Evolutionary conservation across 2,888 invertebrate genomes (phyloP).

Genomic region (Chymomyza amoena): DNA sequence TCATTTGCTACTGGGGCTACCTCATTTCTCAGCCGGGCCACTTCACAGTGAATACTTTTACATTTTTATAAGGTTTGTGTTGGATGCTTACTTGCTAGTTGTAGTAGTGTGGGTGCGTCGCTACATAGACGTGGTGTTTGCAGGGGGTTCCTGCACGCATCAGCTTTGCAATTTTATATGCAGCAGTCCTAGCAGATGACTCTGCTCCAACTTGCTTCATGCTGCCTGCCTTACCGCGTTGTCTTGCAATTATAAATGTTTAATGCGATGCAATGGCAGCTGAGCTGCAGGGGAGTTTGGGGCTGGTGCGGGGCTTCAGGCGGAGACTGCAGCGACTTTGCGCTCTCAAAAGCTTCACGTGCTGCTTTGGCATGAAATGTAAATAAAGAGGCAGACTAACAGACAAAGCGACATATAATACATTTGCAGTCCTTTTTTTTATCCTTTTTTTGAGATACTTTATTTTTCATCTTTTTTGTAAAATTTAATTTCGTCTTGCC

Average conservation of each 20-base stretch:
- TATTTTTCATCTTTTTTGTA: not conserved
- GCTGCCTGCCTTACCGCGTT: slow-evolving; percentile 16
- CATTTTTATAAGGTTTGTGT: slow-evolving; percentile 10
- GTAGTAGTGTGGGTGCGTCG: no score
- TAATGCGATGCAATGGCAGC: slow-evolving; percentile 56
- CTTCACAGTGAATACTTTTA: slow-evolving; percentile 37
- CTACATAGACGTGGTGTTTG: not conserved
- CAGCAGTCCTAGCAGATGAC: slow-evolving; percentile 20
- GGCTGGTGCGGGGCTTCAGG: not conserved
- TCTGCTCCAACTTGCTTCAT: slow-evolving; percentile 5
- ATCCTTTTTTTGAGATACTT: not conserved
- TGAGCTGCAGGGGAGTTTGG: not conserved
- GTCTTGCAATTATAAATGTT: slow-evolving; percentile 75
- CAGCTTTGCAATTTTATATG: slow-evolving; percentile 9
- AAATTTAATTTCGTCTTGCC: slow-evolving; percentile 1
- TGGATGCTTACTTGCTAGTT: no score
- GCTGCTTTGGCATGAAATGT: slow-evolving; percentile 33
- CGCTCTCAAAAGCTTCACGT: slow-evolving; percentile 5
- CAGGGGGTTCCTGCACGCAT: not conserved
- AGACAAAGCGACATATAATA: slow-evolving; percentile 13
- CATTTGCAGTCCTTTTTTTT: not conserved
- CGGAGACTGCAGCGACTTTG: not conserved
- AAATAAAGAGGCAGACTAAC: slow-evolving; percentile 25
- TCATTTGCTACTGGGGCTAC: not conserved
- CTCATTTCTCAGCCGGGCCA: slow-evolving; percentile 9